These are phyloP conservation scores for Scaptomyza pallida DNA, from an alignment of 1,140 invertebrate species.

Conservation along the genomic window DNA sequence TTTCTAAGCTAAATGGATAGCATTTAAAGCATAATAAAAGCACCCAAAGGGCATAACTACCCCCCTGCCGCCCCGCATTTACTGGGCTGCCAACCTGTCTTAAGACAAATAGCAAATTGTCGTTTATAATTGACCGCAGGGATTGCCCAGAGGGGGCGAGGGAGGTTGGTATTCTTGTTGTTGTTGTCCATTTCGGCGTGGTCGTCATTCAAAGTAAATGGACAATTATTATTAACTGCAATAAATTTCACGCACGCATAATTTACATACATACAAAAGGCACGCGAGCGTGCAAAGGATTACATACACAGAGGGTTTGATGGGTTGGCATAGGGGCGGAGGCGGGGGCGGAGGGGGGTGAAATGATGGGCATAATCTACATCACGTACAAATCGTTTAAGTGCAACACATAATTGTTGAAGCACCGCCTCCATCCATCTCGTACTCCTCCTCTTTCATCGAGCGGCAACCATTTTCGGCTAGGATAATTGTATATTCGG, in stretches of 20 bases:
- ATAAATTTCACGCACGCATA: conserved; percentile 82
- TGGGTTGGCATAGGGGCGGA: neutral
- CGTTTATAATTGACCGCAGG: conserved; percentile 78
- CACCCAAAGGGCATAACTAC: conserved; percentile 39
- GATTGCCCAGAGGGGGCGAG: conserved; percentile 19
- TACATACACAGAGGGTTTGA: conserved; percentile 8
- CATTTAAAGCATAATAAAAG: conserved; percentile 67
- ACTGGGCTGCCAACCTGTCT: conserved; percentile 46
- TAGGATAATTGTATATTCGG: conserved; percentile 27
- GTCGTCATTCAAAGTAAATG: conserved; percentile 70
- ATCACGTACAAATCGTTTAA: conserved; percentile 80
- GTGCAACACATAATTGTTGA: conserved; percentile 77
- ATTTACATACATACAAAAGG: conserved; percentile 74
- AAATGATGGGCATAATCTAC: conserved; percentile 20
- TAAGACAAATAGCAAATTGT: conserved; percentile 75
- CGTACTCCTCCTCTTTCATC: too few species aligned
- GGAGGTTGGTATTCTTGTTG: conserved; percentile 16
- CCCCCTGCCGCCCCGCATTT: neutral
- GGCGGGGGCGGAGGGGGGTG: neutral
- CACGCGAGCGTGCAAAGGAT: conserved; percentile 57
- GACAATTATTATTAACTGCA: conserved; percentile 83
- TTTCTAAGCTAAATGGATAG: conserved; percentile 58
- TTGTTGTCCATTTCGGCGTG: conserved; percentile 38
- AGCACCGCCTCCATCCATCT: conserved; percentile 10
- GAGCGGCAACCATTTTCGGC: conserved; percentile 34